These are phyloP conservation scores for Coryphaenoides rupestris DNA, from an alignment of 2,113 vertebrate genomes.

Conservation along the genomic window DNA sequence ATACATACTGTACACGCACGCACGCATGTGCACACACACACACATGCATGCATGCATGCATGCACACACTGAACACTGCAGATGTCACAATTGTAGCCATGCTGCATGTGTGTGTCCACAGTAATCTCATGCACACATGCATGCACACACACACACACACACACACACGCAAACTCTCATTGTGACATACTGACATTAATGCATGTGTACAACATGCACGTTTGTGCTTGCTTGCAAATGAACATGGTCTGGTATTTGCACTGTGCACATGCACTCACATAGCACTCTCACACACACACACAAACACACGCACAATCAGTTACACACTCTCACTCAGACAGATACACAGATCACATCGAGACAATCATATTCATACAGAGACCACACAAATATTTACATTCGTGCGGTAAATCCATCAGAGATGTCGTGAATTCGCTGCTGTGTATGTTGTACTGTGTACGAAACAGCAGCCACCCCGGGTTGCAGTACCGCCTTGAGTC, in stretches of 20 bases:
- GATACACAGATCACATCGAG: neutral
- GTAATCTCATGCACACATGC: slow-evolving; percentile 28
- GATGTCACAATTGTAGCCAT: too few relatives aligned
- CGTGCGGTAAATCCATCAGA: neutral
- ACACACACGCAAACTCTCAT: neutral
- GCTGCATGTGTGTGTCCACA: too few relatives aligned
- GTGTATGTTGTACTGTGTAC: too few relatives aligned
- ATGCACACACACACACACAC: neutral
- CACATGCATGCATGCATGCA: too few relatives aligned
- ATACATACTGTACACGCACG: too few relatives aligned
- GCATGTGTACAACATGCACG: too few relatives aligned
- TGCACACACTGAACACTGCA: too few relatives aligned
- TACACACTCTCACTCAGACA: neutral
- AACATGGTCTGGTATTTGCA: too few relatives aligned
- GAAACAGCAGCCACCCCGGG: slow-evolving; percentile 36
- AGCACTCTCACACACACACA: neutral
- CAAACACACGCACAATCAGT: neutral
- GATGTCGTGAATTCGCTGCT: slow-evolving; percentile 7
- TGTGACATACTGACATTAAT: too few relatives aligned
- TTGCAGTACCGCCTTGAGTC: slow-evolving; percentile 42
- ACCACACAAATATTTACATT: neutral
- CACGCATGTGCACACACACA: too few relatives aligned
- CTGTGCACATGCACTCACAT: neutral
- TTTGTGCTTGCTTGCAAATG: too few relatives aligned
- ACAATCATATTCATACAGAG: neutral